Evolutionary conservation across 2,797 vertebrate genomes (phyloP).

Genomic region (Neoniphon sammara): DNA sequence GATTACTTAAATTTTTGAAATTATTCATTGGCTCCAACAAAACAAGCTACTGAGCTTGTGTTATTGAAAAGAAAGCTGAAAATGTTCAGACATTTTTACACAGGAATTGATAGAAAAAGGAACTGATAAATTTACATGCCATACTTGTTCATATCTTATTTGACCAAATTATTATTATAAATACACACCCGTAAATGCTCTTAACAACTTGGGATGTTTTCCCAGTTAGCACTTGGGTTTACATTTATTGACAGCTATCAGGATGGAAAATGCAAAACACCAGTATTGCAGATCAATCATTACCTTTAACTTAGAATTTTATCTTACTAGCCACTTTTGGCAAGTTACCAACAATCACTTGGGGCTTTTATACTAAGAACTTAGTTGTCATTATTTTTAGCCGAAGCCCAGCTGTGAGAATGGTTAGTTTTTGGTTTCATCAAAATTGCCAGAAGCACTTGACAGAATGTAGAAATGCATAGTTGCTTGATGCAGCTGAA

Average conservation of each 20-base stretch:
- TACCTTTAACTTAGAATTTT: background rate
- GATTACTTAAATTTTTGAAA: background rate
- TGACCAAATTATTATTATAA: too few relatives aligned
- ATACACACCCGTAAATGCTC: too few relatives aligned
- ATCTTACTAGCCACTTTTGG: background rate
- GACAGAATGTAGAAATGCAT: constrained; percentile 15
- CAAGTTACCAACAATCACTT: too few relatives aligned
- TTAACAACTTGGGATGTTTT: too few relatives aligned
- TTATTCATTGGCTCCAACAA: background rate
- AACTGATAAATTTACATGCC: too few relatives aligned
- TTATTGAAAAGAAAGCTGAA: background rate
- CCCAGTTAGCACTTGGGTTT: too few relatives aligned
- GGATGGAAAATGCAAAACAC: background rate
- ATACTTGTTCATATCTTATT: too few relatives aligned
- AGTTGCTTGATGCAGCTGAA: constrained; percentile 23
- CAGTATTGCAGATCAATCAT: background rate
- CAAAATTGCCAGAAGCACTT: background rate
- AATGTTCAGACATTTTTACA: background rate
- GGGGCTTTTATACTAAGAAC: background rate
- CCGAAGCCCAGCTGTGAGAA: background rate
- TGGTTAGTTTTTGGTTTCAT: background rate
- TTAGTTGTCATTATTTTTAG: background rate
- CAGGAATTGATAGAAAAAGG: too few relatives aligned
- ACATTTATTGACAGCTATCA: too few relatives aligned
- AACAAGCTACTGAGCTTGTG: background rate